These are phyloP conservation scores for Zhuqinia jingwanae DNA, from an alignment of 2,888 invertebrate genomes.

Conservation along the genomic window DNA sequence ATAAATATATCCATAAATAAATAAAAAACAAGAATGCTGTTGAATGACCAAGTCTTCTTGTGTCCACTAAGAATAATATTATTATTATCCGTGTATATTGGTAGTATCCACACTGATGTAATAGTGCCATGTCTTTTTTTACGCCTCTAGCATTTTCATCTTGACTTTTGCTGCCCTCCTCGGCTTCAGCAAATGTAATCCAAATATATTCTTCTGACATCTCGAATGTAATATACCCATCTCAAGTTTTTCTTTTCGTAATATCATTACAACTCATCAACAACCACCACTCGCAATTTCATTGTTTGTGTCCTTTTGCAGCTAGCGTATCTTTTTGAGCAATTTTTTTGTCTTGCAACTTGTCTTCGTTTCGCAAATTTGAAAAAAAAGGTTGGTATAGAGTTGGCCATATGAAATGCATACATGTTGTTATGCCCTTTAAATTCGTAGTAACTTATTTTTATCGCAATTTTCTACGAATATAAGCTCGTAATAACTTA, in stretches of 20 bases:
- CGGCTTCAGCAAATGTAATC: neutral
- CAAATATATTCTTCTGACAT: slow-evolving; percentile 8
- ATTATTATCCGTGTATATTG: too few species aligned
- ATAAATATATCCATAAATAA: too few species aligned
- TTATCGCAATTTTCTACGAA: too few species aligned
- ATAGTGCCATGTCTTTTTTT: neutral
- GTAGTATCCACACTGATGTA: too few species aligned
- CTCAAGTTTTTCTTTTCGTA: slow-evolving; percentile 9
- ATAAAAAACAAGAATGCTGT: too few species aligned
- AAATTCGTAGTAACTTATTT: too few species aligned
- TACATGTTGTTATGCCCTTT: too few species aligned
- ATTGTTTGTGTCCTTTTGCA: neutral
- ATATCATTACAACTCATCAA: slow-evolving; percentile 22
- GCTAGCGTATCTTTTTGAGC: slow-evolving; percentile 1
- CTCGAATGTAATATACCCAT: neutral
- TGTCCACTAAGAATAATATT: neutral
- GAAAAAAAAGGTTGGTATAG: too few species aligned
- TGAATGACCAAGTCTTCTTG: neutral
- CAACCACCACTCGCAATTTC: neutral
- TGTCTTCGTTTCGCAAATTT: neutral
- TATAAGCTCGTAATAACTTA: too few species aligned
- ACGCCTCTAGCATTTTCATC: neutral
- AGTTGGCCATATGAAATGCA: too few species aligned
- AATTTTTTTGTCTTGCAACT: neutral
- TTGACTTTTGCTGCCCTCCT: neutral